Conservation (phyloP, 2,797 vertebrate species). For the Poecilia velifera region DNA sequence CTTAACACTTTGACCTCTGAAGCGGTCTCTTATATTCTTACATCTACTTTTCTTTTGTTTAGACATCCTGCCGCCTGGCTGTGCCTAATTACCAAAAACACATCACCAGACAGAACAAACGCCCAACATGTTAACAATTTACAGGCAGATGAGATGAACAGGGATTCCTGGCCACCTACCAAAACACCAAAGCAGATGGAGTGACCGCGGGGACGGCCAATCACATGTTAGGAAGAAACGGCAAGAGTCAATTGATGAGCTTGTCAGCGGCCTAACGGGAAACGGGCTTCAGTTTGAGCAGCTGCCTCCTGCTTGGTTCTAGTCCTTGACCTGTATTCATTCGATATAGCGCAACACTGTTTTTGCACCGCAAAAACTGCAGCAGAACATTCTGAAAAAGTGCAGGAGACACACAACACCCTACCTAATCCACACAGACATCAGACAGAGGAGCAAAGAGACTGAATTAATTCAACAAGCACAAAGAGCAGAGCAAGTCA, state of each 20-base stretch:
- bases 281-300: neutral
- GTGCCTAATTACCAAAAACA: neutral
- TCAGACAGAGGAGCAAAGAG: slow-evolving; percentile 26
- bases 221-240: neutral
- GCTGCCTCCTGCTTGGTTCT: neutral
- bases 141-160: neutral
- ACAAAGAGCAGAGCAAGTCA: slow-evolving; percentile 30
- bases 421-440: slow-evolving; percentile 10
- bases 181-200: neutral
- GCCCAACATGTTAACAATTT: neutral
- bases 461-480: slow-evolving; percentile 43
- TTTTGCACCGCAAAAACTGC: neutral
- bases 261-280: neutral
- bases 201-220: neutral
- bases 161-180: neutral
- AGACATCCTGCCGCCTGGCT: neutral
- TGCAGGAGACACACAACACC: neutral
- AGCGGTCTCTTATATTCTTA: neutral
- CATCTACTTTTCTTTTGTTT: neutral
- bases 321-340: neutral
- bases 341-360: neutral
- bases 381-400: neutral
- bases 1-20: neutral
- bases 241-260: neutral
- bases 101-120: neutral